Evolutionary conservation across 2,888 invertebrate genomes (phyloP).

Genomic region (Cheilosia grossa): DNA sequence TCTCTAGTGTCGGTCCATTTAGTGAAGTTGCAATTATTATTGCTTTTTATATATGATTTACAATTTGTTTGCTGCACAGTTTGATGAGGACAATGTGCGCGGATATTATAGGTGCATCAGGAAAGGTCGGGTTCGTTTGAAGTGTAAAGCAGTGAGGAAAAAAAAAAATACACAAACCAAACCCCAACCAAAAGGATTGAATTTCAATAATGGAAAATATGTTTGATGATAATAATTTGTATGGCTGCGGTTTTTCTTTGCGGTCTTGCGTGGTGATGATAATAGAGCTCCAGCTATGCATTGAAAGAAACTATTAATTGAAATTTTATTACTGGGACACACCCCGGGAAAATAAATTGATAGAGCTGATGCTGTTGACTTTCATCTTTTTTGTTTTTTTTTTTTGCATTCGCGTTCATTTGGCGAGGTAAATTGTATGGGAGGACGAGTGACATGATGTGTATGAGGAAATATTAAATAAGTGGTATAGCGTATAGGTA

Average conservation of each 20-base stretch:
- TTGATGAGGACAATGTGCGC: conserved; percentile 40
- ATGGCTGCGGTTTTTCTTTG: conserved; percentile 43
- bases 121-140: conserved; percentile 38
- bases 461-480: neutral
- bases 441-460: neutral
- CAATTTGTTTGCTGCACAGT: conserved; percentile 27
- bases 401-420: conserved; percentile 1
- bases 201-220: conserved; percentile 50
- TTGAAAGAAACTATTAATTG: conserved; percentile 51
- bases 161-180: conserved; percentile 1
- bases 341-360: conserved; percentile 41
- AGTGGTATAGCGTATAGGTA: neutral
- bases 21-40: conserved; percentile 58
- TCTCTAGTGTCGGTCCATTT: conserved; percentile 43
- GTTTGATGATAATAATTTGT: conserved; percentile 55
- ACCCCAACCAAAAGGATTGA: conserved; percentile 25
- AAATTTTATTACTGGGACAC: conserved; percentile 51
- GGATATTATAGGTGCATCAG: conserved; percentile 16
- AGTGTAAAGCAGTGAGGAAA: conserved; percentile 19
- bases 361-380: neutral
- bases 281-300: conserved; percentile 14
- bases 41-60: conserved; percentile 46
- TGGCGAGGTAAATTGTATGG: neutral
- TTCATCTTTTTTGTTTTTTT: too few relatives aligned
- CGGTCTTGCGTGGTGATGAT: conserved; percentile 44